phyloP scores from a whole-genome alignment of 2,888 invertebrate species.

The Stratiomys singularior region DNA sequence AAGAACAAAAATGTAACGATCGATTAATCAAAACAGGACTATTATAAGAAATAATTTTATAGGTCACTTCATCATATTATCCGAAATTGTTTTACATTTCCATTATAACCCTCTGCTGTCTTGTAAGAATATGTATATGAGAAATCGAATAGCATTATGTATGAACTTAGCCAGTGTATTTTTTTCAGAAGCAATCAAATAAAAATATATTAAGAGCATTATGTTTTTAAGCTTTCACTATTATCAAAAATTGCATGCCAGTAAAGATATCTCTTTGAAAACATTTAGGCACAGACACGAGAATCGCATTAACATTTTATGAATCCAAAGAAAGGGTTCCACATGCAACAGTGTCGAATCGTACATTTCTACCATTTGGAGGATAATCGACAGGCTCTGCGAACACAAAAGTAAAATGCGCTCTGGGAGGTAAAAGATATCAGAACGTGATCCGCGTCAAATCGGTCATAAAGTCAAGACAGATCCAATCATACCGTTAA shows the following conservation, averaged over 20 bases:
- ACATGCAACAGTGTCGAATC: too few species aligned
- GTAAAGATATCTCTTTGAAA: too few species aligned
- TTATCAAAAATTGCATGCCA: neutral
- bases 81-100: neutral
- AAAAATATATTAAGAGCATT: conserved; percentile 31
- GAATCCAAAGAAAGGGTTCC: too few species aligned
- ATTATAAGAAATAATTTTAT: too few species aligned
- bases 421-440: neutral
- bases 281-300: too few species aligned
- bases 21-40: too few species aligned
- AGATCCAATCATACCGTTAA: neutral
- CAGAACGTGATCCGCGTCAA: neutral
- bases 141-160: neutral
- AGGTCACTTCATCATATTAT: neutral
- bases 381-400: neutral
- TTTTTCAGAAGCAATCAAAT: conserved; percentile 13
- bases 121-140: neutral
- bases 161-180: neutral
- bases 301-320: too few species aligned
- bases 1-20: too few species aligned
- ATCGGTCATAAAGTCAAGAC: neutral
- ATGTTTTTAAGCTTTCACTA: neutral
- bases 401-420: neutral
- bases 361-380: neutral
- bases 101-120: neutral